Conservation (phyloP, 1,140 invertebrate genomes). For the Calephelis nemesis region DNA sequence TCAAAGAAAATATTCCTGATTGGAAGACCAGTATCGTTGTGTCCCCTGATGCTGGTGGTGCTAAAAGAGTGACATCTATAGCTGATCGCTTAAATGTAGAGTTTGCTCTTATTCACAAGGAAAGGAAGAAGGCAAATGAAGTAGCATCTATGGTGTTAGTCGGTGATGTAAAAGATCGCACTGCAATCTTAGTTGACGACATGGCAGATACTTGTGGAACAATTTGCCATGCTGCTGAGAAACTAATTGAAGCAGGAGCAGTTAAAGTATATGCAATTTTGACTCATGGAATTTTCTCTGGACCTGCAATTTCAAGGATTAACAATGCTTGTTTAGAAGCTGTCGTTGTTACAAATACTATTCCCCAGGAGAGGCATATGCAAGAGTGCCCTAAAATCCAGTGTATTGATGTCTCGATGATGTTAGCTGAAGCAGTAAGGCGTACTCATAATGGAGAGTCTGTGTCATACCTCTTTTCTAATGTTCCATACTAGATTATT, state of each 20-base stretch:
- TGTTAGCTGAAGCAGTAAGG: constrained; percentile 97
- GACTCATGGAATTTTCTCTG: constrained; percentile 99
- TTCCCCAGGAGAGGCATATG: constrained; percentile 99
- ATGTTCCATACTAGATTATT: constrained; percentile 90
- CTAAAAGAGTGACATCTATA: constrained; percentile 85
- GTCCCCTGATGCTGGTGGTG: constrained; percentile 99
- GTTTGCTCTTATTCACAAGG: constrained; percentile 99
- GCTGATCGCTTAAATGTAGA: constrained; percentile 98
- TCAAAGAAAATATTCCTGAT: constrained; percentile 98
- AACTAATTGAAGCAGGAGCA: constrained; percentile 97
- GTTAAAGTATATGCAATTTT: constrained; percentile 97
- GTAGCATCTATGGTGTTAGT: constrained; percentile 99
- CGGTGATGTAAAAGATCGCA: constrained; percentile 97
- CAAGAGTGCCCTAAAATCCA: constrained; percentile 96
- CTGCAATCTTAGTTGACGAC: constrained; percentile 98
- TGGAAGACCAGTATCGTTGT: constrained; percentile 99
- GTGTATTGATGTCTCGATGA: constrained; percentile 99
- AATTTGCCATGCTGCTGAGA: constrained; percentile 98
- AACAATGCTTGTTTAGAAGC: constrained; percentile 98
- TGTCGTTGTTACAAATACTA: constrained; percentile 99
- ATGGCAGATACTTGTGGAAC: constrained; percentile 99
- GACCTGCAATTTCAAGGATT: constrained; percentile 97
- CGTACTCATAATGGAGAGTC: constrained; percentile 98
- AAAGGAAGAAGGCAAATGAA: constrained; percentile 98
- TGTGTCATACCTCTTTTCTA: constrained; percentile 96